phyloP scores from a whole-genome alignment of 2,888 invertebrate species.

The Macrophya alboannulata region DNA sequence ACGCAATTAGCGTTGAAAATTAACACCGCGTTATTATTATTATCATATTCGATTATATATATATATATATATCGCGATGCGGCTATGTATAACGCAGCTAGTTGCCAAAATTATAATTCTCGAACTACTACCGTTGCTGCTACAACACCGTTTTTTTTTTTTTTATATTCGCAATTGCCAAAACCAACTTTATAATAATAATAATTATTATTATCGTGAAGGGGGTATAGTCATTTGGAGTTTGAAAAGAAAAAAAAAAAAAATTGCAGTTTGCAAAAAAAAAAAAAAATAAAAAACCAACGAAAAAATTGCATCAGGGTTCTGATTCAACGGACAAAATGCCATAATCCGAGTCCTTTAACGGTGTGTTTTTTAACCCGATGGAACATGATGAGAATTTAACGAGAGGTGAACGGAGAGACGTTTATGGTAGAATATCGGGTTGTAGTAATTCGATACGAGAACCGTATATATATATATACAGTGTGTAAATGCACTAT shows the following conservation, averaged over 20 bases:
- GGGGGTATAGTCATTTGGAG: too few relatives aligned
- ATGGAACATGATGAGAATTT: conserved; percentile 43
- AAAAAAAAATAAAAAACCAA: too few relatives aligned
- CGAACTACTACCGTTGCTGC: too few relatives aligned
- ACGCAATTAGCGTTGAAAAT: too few relatives aligned
- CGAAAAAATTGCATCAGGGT: background rate
- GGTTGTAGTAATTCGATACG: conserved; percentile 8
- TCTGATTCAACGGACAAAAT: background rate
- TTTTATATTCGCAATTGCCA: background rate
- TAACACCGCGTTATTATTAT: too few relatives aligned
- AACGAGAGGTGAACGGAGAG: conserved; percentile 33
- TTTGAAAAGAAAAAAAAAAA: too few relatives aligned
- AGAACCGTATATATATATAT: too few relatives aligned
- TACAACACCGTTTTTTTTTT: too few relatives aligned
- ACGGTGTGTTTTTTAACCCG: conserved; percentile 27
- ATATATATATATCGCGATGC: too few relatives aligned
- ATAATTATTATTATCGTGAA: background rate
- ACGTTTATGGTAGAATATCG: background rate
- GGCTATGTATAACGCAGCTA: background rate
- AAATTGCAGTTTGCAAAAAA: too few relatives aligned
- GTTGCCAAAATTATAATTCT: background rate
- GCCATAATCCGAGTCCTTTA: conserved; percentile 7
- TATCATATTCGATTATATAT: too few relatives aligned
- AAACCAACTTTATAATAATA: background rate
- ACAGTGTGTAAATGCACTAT: too few relatives aligned